Evolutionary conservation across 2,113 vertebrate species (phyloP).

Genomic region (Rutilus rutilus): DNA sequence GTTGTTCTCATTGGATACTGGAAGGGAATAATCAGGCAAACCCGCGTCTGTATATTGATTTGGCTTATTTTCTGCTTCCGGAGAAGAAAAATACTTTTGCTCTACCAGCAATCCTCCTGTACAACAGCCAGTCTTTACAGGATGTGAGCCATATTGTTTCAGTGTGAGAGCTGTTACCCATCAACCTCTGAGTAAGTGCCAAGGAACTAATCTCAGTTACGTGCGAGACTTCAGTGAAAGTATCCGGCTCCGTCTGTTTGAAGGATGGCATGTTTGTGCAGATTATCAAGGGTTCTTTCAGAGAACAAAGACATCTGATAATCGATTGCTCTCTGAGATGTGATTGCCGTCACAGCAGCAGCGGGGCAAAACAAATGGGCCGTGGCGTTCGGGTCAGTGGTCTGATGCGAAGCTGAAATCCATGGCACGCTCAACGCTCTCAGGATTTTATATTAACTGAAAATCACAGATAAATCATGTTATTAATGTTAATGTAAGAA

Average conservation of each 20-base stretch:
- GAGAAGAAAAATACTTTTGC: constrained; percentile 20
- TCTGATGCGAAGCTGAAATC: constrained; percentile 65
- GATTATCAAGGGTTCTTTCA: not conserved
- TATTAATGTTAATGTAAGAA: not conserved
- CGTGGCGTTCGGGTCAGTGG: constrained; percentile 59
- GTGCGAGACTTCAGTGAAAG: not conserved
- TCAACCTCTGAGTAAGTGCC: not conserved
- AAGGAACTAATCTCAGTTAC: not conserved
- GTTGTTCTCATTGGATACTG: not conserved
- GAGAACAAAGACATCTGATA: constrained; percentile 11
- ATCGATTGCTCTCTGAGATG: constrained; percentile 67
- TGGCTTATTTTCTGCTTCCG: not conserved
- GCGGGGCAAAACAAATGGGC: constrained; percentile 61
- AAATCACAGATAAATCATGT: constrained; percentile 60
- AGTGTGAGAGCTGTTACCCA: not conserved
- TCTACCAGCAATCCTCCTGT: not conserved
- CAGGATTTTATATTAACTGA: constrained; percentile 81
- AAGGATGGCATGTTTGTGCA: constrained; percentile 17
- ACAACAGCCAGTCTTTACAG: not conserved
- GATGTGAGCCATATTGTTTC: not conserved
- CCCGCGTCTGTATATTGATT: not conserved
- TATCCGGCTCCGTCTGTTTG: not conserved
- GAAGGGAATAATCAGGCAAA: constrained; percentile 1
- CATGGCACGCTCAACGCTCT: constrained; percentile 64
- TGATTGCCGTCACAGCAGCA: constrained; percentile 67